Base-by-base conservation (phyloP, 2,113 vertebrate genomes). In the Spermophilus dauricus region DNA sequence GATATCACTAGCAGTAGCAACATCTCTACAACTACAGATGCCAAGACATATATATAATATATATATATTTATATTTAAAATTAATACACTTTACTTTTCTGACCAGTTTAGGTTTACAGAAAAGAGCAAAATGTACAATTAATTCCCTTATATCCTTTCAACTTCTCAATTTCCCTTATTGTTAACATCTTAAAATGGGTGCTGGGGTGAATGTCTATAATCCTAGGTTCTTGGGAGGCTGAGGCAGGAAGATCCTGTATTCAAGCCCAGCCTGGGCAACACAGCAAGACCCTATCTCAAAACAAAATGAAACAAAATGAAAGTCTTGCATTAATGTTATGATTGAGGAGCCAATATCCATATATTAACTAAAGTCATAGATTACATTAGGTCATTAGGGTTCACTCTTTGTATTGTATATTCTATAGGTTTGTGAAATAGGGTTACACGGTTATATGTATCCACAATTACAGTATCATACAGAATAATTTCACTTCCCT, bases 21-120 rank as follows among this genome's bases (percentile, higher is more conserved):
- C 14, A 48, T 39, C 37, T 28, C 65, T 80, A 67, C 20, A 84
- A 72, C 61, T 69, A n/a, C 69, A 58, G 69, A 42, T 85, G 20
- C 53, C 51, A 70, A 24, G 9, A 61, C 7, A 58, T 58, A 5
- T 5, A 34, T 39, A 56, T 45, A 26, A 48, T 10, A 48, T 51
- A 51, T 51, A 51, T 12, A 51, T 45, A 45, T 45, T 7, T 45
- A 45, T 45, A 45, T 45, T 45, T 45, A 30, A 18, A 67, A 92
- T 81, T 72, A 69, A 37, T 13, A 63, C 24, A 69, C 51, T 92
- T 92, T 92, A 76, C 63, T 92, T 92, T 92, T 87, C 42, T 89
- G n/a, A 77, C 72, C 56, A 34, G 28, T 53, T 93, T 45, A 34
- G 48, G n/a, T 90, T 85, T 63, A 80, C 30, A 80, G 53, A 73